Evolutionary conservation across 1,140 invertebrate species (phyloP), one percentile per base, ranked within the genome.

Genomic region (Vanessa tameamea): DNA sequence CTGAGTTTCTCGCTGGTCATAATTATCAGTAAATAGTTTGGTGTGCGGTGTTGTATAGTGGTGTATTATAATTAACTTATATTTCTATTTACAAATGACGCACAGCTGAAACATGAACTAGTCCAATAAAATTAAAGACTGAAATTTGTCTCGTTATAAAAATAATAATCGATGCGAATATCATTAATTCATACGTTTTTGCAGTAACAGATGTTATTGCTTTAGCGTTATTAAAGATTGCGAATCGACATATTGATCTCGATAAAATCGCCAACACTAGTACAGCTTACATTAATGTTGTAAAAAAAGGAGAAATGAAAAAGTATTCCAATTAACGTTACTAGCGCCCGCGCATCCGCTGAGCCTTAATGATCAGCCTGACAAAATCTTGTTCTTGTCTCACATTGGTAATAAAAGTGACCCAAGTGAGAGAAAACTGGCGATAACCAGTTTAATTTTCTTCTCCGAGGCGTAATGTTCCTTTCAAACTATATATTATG

Each of bases 301-400:
- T 31, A 13, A 61, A 72, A 75, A 75, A 78, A 65, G 68, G 70
- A 84, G 81, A 87, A 86, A 83, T 82, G 77, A 82, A 82, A 84
- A 82, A 83, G 81, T 71, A 82, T 84, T 79, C 86, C 85, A 89
- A 91, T 89, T 90, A 89, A 89, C 76, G 78, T 79, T 80, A 82
- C 81, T 84, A 83, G 78, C 78, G 78, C 80, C 83, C 82, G 82
- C 80, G 79, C 83, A 91, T 91, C 88, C 87, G 86, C 69, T 87
- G 80, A 82, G 79, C 73, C 75, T 66, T 89, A 90, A 89, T 88
- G 82, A 82, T 78, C 74, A 61, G 80, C 80, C 76, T 85, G 83
- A 88, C 84, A 85, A 91, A 91, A 87, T 88, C 88, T 86, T 87
- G 87, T 91, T 91, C 88, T 91, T 89, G 72, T 79, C 77, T 76